These are phyloP conservation scores for Palythoa caribaeorum DNA, from an alignment of 92 coral and sea anemone genomes.

Conservation along the genomic window DNA sequence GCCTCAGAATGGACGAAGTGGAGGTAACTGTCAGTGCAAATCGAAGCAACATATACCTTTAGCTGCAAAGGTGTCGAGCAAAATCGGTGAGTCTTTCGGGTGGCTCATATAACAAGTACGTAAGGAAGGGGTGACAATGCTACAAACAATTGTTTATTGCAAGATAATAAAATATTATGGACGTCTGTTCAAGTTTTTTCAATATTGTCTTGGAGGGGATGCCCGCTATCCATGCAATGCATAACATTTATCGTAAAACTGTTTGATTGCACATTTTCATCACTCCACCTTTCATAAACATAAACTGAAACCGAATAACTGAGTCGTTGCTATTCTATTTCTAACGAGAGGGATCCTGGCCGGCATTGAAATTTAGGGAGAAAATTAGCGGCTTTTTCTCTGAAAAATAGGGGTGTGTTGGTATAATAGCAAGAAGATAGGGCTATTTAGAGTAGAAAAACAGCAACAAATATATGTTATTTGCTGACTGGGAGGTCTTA, in stretches of 20 bases:
- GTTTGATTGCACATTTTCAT: conserved; percentile 51
- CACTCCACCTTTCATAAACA: conserved; percentile 37
- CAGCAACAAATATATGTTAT: no score
- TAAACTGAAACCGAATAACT: conserved; percentile 22
- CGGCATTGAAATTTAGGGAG: no score
- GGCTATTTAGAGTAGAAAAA: no score
- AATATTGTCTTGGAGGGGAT: conserved; percentile 36
- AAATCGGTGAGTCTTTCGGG: conserved; percentile 17
- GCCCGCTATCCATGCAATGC: conserved; percentile 10
- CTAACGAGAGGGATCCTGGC: no score
- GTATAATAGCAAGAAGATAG: no score
- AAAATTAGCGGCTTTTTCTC: no score
- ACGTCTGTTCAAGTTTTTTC: conserved; percentile 22
- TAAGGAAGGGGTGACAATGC: conserved; percentile 40
- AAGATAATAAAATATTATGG: conserved; percentile 37
- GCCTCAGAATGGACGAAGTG: background rate
- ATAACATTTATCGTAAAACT: conserved; percentile 28
- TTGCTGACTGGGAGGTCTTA: no score
- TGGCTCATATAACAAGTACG: conserved; percentile 38
- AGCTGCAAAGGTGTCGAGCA: conserved; percentile 4
- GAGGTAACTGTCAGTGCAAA: conserved; percentile 43
- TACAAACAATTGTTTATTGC: conserved; percentile 50
- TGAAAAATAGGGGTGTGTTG: no score
- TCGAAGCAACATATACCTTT: conserved; percentile 42
- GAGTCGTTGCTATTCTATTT: no score